These are phyloP conservation scores for Eospalax fontanierii DNA, from an alignment of 2,797 vertebrate genomes.

Conservation along the genomic window DNA sequence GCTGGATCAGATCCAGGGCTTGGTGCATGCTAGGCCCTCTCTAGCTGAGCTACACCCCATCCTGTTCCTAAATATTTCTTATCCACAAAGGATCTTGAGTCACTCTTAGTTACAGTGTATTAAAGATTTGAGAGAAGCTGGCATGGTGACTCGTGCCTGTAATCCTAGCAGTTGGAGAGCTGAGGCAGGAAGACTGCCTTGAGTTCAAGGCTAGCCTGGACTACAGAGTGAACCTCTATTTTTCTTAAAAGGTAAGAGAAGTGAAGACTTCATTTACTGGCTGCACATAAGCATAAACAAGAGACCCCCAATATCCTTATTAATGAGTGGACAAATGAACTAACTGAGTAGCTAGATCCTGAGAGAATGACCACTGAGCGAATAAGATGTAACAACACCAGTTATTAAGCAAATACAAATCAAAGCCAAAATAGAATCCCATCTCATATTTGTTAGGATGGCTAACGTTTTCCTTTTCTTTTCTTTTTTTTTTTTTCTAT, in stretches of 20 bases:
- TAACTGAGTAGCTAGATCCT: not conserved
- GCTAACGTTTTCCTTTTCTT: too few species aligned
- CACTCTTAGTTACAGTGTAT: not conserved
- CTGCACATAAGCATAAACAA: conserved; percentile 5
- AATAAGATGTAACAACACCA: not conserved
- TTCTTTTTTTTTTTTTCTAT: too few species aligned
- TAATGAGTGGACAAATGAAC: not conserved
- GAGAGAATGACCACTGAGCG: not conserved
- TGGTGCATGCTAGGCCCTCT: not conserved
- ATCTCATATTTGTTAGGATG: not conserved
- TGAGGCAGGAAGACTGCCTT: not conserved
- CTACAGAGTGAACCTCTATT: not conserved
- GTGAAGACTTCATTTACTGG: not conserved
- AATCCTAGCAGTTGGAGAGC: not conserved
- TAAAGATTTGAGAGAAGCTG: not conserved
- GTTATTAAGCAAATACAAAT: not conserved
- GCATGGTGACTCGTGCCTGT: not conserved
- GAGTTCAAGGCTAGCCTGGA: not conserved
- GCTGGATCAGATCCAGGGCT: too few species aligned
- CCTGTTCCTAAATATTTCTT: not conserved
- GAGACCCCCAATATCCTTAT: not conserved
- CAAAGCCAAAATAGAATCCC: not conserved
- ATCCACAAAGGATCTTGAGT: not conserved
- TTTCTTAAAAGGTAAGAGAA: not conserved
- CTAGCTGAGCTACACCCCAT: not conserved